Conservation (phyloP, 2,888 invertebrate species). For the Clitarchus hookeri region DNA sequence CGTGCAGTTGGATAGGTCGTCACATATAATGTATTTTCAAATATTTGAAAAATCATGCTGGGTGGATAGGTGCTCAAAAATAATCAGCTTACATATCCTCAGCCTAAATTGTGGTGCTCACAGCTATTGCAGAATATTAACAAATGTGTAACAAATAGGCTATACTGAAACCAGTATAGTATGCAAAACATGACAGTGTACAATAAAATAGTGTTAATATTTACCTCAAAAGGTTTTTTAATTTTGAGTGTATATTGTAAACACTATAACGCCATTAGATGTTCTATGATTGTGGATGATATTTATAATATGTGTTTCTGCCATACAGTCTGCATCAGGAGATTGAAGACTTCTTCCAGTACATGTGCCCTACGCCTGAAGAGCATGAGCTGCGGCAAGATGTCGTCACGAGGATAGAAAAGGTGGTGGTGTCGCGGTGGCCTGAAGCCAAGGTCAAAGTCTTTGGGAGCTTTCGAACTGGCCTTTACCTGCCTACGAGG, state of each 20-base stretch:
- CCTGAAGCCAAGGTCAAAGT: constrained; percentile 94
- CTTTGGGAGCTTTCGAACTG: constrained; percentile 97
- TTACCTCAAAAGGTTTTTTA: background rate
- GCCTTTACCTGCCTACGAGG: constrained; percentile 96
- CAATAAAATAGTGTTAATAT: constrained; percentile 23
- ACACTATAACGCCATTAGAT: background rate
- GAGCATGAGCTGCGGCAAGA: constrained; percentile 88
- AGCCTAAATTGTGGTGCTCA: too few relatives aligned
- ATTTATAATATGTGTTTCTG: background rate
- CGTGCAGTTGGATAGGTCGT: too few relatives aligned
- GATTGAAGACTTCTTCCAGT: constrained; percentile 94
- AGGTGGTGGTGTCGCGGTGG: constrained; percentile 87
- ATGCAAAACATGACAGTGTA: background rate
- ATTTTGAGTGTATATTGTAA: background rate
- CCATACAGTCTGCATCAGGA: constrained; percentile 86
- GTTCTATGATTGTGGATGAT: background rate
- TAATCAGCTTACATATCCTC: too few relatives aligned
- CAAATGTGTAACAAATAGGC: too few relatives aligned
- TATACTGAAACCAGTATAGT: too few relatives aligned
- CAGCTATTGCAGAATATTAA: too few relatives aligned
- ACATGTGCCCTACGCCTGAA: constrained; percentile 91
- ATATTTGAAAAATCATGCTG: too few relatives aligned
- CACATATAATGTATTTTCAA: too few relatives aligned
- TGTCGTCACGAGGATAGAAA: constrained; percentile 87
- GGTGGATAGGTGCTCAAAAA: too few relatives aligned